These are phyloP conservation scores for Chelon labrosus DNA, from an alignment of 2,797 vertebrate species.

Conservation along the genomic window DNA sequence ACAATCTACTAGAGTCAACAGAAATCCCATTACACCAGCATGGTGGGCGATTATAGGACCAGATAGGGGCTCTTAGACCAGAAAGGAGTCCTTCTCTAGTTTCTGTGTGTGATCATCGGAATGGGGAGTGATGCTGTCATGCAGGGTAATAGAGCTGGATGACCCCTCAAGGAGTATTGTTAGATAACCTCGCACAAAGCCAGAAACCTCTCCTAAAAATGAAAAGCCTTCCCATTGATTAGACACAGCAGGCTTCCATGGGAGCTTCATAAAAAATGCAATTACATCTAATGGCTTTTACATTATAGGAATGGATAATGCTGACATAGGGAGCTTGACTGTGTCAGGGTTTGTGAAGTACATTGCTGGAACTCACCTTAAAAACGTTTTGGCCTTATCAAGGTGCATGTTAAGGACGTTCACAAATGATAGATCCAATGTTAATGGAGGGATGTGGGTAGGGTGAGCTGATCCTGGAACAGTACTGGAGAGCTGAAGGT, in stretches of 20 bases:
- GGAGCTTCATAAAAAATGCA: conserved; percentile 73
- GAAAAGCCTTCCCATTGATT: conserved; percentile 63
- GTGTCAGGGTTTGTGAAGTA: conserved; percentile 43
- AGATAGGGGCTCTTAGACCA: conserved; percentile 49
- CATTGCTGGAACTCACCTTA: conserved; percentile 32
- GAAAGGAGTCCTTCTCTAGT: conserved; percentile 42
- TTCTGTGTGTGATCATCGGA: conserved; percentile 43
- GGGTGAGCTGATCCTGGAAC: conserved; percentile 41
- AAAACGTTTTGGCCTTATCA: conserved; percentile 23
- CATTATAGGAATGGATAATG: conserved; percentile 48
- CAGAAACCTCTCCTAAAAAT: conserved; percentile 44
- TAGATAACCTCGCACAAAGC: conserved; percentile 43
- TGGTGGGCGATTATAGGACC: conserved; percentile 54
- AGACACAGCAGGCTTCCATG: conserved; percentile 35
- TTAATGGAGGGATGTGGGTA: conserved; percentile 42
- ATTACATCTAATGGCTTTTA: conserved; percentile 66
- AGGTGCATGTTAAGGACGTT: conserved; percentile 12
- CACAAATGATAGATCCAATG: background rate
- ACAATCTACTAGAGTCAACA: conserved; percentile 72
- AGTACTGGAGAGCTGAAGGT: conserved; percentile 42
- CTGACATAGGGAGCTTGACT: conserved; percentile 15
- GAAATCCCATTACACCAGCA: conserved; percentile 72
- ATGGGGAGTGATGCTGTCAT: conserved; percentile 36
- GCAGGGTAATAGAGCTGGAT: conserved; percentile 52
- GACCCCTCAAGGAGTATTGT: conserved; percentile 51